A percentile compares a stretch with the other conserved stretches of the same genome.
Conservation (phyloP, 2,888 invertebrate species). For the Cotesia congregata region DNA sequence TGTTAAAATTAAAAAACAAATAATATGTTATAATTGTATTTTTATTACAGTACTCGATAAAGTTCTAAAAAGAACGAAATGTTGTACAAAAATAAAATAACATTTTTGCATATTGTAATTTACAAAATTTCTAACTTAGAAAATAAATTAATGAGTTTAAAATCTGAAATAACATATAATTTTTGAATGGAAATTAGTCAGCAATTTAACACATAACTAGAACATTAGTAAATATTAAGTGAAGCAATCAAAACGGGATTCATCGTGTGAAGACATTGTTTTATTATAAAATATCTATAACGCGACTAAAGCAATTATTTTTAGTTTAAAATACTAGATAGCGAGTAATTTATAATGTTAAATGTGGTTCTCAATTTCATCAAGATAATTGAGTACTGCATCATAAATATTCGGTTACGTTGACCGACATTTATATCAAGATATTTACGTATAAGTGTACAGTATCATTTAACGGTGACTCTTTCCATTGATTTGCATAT, state of each 20-base stretch:
- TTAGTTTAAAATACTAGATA: too few relatives aligned
- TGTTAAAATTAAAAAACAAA: too few relatives aligned
- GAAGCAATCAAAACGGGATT: background rate
- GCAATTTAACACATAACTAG: background rate
- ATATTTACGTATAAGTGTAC: conserved; percentile 25
- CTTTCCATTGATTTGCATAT: background rate
- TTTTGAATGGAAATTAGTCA: background rate
- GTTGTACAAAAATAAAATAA: too few relatives aligned
- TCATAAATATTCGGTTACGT: conserved; percentile 22
- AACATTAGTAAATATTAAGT: background rate
- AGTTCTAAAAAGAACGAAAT: too few relatives aligned
- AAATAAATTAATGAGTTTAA: too few relatives aligned
- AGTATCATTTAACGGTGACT: conserved; percentile 30
- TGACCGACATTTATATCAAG: conserved; percentile 36
- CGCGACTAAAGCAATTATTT: too few relatives aligned
- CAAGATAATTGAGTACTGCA: conserved; percentile 18
- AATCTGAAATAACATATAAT: background rate
- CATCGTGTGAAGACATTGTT: background rate
- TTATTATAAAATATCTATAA: too few relatives aligned
- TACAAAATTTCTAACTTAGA: too few relatives aligned
- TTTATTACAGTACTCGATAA: too few relatives aligned
- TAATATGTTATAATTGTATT: too few relatives aligned
- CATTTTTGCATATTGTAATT: too few relatives aligned
- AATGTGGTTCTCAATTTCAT: conserved; percentile 13
- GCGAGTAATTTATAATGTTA: too few relatives aligned